These are phyloP conservation scores for Orchesellides sinensis DNA, from an alignment of 2,888 invertebrate species.

Conservation along the genomic window DNA sequence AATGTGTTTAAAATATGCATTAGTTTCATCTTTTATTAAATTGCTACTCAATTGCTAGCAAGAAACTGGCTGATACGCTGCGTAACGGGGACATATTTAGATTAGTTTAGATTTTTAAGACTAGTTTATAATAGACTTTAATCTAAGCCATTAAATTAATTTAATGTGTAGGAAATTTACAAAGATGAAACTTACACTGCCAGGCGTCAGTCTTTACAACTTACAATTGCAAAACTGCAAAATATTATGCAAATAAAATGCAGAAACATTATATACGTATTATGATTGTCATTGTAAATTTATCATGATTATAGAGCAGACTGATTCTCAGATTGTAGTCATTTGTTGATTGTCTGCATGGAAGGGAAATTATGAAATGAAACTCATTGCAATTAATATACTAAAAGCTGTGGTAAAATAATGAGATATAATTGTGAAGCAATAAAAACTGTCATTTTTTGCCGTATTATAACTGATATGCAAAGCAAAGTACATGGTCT, in stretches of 20 bases:
- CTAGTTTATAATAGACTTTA: neutral
- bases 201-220: too few relatives aligned
- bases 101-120: too few relatives aligned
- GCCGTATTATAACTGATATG: neutral
- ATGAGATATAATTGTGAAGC: neutral
- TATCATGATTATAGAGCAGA: neutral
- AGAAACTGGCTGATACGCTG: too few relatives aligned
- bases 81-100: too few relatives aligned
- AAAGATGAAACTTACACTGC: constrained; percentile 56
- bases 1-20: too few relatives aligned
- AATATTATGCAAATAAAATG: neutral
- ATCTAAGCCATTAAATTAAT: neutral
- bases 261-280: constrained; percentile 5
- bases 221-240: neutral
- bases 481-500: neutral
- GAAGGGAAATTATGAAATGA: neutral
- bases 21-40: too few relatives aligned
- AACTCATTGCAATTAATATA: too few relatives aligned
- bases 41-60: too few relatives aligned
- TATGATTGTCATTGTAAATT: too few relatives aligned
- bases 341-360: neutral
- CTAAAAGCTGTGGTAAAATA: neutral
- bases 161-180: neutral
- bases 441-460: constrained; percentile 6
- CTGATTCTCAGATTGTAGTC: constrained; percentile 16